Evolutionary conservation across 2,888 invertebrate genomes (phyloP).

Genomic region (Epinotia nisella): DNA sequence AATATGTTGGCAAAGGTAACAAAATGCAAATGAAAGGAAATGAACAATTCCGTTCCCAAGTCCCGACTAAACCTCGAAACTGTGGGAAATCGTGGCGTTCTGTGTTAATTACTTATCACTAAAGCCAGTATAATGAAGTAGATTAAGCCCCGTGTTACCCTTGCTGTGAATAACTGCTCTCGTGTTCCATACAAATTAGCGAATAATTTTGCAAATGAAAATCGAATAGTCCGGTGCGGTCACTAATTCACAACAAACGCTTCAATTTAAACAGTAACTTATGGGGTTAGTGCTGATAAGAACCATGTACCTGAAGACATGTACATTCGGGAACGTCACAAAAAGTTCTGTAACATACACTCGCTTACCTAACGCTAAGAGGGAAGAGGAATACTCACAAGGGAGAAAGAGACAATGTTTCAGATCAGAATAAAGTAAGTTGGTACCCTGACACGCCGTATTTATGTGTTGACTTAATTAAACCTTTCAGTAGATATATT

Average conservation of each 20-base stretch:
- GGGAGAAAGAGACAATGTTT: no score
- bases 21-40: slow-evolving; percentile 45
- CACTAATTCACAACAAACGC: slow-evolving; percentile 58
- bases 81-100: slow-evolving; percentile 58
- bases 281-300: slow-evolving; percentile 53
- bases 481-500: no score
- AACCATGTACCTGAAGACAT: not conserved
- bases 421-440: no score
- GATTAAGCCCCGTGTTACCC: slow-evolving; percentile 66
- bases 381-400: no score
- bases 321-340: not conserved
- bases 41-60: slow-evolving; percentile 44
- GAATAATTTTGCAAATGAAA: slow-evolving; percentile 77
- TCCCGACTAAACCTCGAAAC: slow-evolving; percentile 51
- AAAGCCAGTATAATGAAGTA: slow-evolving; percentile 70
- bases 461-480: no score
- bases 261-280: slow-evolving; percentile 51
- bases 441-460: no score
- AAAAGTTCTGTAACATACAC: no score
- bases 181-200: slow-evolving; percentile 74
- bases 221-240: slow-evolving; percentile 59
- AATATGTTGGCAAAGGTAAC: slow-evolving; percentile 45
- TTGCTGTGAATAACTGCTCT: slow-evolving; percentile 62
- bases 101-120: slow-evolving; percentile 66
- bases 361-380: not conserved